Evolutionary conservation across 2,888 invertebrate species (phyloP).

Genomic region (Dendrolimus pini): DNA sequence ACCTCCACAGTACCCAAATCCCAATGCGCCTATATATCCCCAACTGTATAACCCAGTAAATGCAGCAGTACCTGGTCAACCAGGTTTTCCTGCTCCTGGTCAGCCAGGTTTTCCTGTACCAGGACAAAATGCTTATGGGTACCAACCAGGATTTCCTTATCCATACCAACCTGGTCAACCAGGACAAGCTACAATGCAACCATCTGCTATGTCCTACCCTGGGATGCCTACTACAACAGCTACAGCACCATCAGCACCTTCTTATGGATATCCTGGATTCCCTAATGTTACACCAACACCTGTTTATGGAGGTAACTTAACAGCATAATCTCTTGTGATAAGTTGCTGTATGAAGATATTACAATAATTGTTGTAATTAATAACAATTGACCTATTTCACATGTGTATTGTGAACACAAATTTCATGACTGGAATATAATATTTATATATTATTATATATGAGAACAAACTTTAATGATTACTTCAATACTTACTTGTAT

Average conservation of each 20-base stretch:
- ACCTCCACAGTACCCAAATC: conserved; percentile 48
- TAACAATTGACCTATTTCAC: no score
- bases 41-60: conserved; percentile 44
- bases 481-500: no score
- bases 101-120: conserved; percentile 18
- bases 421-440: not conserved
- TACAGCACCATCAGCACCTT: conserved; percentile 19
- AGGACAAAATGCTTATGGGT: conserved; percentile 22
- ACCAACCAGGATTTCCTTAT: conserved; percentile 29
- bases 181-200: conserved; percentile 13
- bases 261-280: conserved; percentile 20
- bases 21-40: conserved; percentile 50
- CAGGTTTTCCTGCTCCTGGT: conserved; percentile 21
- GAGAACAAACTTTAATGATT: not conserved
- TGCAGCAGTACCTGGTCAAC: conserved; percentile 33
- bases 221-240: conserved; percentile 22
- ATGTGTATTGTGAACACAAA: not conserved
- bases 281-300: conserved; percentile 24
- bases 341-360: no score
- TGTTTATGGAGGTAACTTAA: conserved; percentile 22
- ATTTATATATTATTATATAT: not conserved
- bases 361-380: no score
- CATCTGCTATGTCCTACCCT: conserved; percentile 46
- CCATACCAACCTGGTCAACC: conserved; percentile 20
- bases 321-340: no score